phyloP scores from a whole-genome alignment of 2,888 invertebrate genomes.

The Dasysyrphus tricinctus region DNA sequence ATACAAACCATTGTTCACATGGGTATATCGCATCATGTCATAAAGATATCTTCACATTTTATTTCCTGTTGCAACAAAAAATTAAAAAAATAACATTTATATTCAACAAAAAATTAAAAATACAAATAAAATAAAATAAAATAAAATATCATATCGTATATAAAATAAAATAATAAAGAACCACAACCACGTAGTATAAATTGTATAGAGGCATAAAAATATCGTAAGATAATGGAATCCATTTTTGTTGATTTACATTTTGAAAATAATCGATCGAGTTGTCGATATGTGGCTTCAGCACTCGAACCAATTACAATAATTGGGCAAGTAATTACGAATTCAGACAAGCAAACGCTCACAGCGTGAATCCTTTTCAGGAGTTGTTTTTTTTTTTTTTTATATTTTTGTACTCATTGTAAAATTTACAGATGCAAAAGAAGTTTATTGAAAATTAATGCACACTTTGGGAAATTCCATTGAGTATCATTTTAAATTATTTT shows the following conservation, averaged over 20 bases:
- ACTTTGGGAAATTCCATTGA: no score
- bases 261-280: constrained; percentile 48
- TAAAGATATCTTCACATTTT: constrained; percentile 26
- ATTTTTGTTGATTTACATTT: constrained; percentile 50
- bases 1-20: background rate
- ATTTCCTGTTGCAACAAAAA: constrained; percentile 12
- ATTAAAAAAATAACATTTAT: constrained; percentile 15
- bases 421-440: background rate
- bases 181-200: background rate
- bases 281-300: constrained; percentile 34
- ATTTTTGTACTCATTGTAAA: background rate
- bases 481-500: no score
- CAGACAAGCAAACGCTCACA: constrained; percentile 23
- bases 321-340: constrained; percentile 55
- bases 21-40: background rate
- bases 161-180: constrained; percentile 1
- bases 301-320: constrained; percentile 58
- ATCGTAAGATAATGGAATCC: constrained; percentile 31
- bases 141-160: background rate
- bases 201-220: background rate
- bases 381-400: background rate
- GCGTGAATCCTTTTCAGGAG: background rate
- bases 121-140: background rate
- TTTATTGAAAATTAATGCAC: background rate
- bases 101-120: constrained; percentile 18